Percentiles rank a stretch among this genome's conserved stretches.
Conservation (phyloP, 2,113 vertebrate genomes). For the Morone saxatilis region DNA sequence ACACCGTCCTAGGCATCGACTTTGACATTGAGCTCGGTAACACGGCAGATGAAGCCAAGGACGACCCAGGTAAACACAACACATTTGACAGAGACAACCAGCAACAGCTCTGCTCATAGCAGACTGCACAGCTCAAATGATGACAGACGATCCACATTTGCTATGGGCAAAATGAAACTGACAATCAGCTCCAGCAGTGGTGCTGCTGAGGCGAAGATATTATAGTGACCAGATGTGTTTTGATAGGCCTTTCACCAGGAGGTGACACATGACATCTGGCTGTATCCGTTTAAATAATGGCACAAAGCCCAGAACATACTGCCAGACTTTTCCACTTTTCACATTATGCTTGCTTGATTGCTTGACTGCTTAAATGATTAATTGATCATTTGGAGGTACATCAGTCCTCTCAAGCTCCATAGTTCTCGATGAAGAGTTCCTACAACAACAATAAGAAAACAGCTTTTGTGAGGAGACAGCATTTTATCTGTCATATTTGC, state of each 20-base stretch:
- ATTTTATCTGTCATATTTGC: constrained; percentile 35
- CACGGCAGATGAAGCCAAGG: constrained; percentile 91
- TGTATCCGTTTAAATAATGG: constrained; percentile 54
- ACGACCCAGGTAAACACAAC: constrained; percentile 91
- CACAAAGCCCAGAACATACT: constrained; percentile 27
- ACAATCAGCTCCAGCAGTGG: constrained; percentile 39
- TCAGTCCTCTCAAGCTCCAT: constrained; percentile 18
- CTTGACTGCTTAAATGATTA: constrained; percentile 57
- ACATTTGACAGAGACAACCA: constrained; percentile 35
- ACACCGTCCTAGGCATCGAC: constrained; percentile 88
- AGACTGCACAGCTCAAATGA: constrained; percentile 27
- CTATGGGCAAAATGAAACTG: constrained; percentile 41
- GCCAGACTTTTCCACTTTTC: constrained; percentile 60
- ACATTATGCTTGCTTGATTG: constrained; percentile 47
- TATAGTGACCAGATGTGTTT: constrained; percentile 68
- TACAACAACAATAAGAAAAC: neutral
- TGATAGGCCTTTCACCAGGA: constrained; percentile 59
- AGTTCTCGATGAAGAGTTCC: constrained; percentile 15
- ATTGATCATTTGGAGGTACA: constrained; percentile 57
- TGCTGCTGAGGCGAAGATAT: constrained; percentile 22
- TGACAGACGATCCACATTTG: constrained; percentile 49
- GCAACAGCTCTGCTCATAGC: constrained; percentile 2
- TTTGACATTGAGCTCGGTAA: constrained; percentile 95
- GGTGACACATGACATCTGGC: constrained; percentile 66
- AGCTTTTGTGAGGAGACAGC: constrained; percentile 24